Percentiles rank a stretch among this genome's conserved stretches.
These are phyloP conservation scores for Hylaeus anthracinus DNA, from an alignment of 1,140 invertebrate species.

Conservation along the genomic window DNA sequence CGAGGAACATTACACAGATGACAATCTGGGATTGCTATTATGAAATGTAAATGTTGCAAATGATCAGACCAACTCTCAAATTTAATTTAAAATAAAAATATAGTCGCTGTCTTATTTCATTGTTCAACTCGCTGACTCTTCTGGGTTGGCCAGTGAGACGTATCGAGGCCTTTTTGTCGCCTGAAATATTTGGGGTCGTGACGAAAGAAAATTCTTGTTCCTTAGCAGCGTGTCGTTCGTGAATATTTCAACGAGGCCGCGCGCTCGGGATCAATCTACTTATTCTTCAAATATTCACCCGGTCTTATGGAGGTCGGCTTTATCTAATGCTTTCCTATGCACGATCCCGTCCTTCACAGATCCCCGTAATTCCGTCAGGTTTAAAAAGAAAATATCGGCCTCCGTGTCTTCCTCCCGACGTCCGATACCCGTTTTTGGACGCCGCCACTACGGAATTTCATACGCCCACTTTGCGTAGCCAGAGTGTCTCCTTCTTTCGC, in stretches of 20 bases:
- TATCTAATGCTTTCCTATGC: constrained; percentile 38
- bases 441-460: constrained; percentile 66
- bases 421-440: constrained; percentile 47
- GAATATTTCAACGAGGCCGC: constrained; percentile 31
- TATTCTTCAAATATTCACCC: constrained; percentile 55
- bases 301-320: not conserved
- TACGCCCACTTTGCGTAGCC: constrained; percentile 62
- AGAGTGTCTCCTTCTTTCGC: constrained; percentile 43
- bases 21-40: too few relatives aligned
- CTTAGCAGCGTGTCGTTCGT: not conserved
- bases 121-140: too few relatives aligned
- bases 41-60: too few relatives aligned
- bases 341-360: not conserved
- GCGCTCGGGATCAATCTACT: constrained; percentile 27
- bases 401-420: constrained; percentile 35
- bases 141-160: too few relatives aligned
- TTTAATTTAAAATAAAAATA: too few relatives aligned
- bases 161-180: too few relatives aligned
- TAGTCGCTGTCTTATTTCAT: too few relatives aligned
- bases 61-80: too few relatives aligned
- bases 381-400: constrained; percentile 53
- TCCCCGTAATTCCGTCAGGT: constrained; percentile 46
- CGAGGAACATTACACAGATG: too few relatives aligned
- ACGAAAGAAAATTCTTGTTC: constrained; percentile 23
- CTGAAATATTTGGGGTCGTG: not conserved